Conservation (phyloP, 2,113 vertebrate species). For the Sprattus sprattus region DNA sequence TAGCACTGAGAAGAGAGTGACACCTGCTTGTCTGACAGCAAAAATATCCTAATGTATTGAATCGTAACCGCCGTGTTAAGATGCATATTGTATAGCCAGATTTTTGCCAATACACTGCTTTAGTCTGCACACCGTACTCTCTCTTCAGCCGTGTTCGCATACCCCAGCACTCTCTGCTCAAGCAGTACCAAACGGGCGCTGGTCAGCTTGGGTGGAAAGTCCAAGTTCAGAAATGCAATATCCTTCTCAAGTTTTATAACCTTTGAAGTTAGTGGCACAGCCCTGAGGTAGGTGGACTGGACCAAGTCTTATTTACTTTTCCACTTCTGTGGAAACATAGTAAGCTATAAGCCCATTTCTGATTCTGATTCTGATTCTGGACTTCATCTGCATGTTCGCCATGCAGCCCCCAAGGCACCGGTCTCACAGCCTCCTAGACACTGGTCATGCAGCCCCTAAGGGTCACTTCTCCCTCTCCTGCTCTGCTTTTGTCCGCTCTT, state of each 20-base stretch:
- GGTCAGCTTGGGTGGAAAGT: not conserved
- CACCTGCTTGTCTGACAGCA: slow-evolving; percentile 68
- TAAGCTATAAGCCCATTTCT: not conserved
- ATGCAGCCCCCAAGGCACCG: not conserved
- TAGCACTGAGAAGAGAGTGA: slow-evolving; percentile 52
- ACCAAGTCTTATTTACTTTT: not conserved
- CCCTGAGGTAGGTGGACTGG: no score
- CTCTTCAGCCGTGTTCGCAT: not conserved
- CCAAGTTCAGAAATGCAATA: not conserved
- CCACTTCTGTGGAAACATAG: no score
- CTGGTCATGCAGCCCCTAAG: not conserved
- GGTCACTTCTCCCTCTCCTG: not conserved
- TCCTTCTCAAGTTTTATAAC: not conserved
- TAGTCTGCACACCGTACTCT: slow-evolving; percentile 2
- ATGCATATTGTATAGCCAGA: no score
- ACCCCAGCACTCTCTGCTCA: not conserved
- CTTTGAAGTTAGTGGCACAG: no score
- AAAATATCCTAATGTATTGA: no score
- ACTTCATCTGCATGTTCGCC: not conserved
- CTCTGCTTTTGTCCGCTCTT: not conserved
- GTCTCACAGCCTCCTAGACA: not conserved
- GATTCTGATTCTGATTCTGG: not conserved
- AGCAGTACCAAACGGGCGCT: not conserved
- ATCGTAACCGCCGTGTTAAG: not conserved
- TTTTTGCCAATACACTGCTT: no score